Percentiles rank a stretch among this genome's conserved stretches.
Conservation (phyloP, 2,113 vertebrate species). For the Craseonycteris thonglongyai region DNA sequence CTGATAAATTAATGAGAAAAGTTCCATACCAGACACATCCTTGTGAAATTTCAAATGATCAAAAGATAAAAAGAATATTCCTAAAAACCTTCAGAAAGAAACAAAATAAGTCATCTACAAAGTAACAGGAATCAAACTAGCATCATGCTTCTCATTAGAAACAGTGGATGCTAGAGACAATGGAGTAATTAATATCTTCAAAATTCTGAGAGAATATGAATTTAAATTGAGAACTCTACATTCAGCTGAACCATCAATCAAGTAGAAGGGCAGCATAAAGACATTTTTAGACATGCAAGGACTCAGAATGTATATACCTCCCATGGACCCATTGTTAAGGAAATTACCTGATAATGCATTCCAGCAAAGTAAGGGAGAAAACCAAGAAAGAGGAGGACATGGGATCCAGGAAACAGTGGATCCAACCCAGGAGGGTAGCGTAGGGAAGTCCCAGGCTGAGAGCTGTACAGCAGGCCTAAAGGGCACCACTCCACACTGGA, state of each 20-base stretch:
- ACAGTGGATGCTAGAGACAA: neutral
- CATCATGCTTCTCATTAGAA: neutral
- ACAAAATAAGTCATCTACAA: constrained; percentile 15
- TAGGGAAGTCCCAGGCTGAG: constrained; percentile 51
- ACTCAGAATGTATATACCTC: neutral
- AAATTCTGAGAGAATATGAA: constrained; percentile 17
- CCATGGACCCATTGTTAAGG: neutral
- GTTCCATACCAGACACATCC: neutral
- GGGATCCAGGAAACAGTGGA: constrained; percentile 47
- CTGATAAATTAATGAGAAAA: neutral
- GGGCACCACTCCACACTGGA: constrained; percentile 27
- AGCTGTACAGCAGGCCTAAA: constrained; percentile 33
- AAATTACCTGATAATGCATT: constrained; percentile 50
- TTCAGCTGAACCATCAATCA: constrained; percentile 21
- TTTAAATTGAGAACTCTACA: constrained; percentile 33
- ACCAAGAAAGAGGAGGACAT: constrained; percentile 49
- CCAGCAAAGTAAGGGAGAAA: constrained; percentile 52
- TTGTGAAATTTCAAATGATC: constrained; percentile 15
- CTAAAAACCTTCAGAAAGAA: neutral
- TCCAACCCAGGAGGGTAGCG: constrained; percentile 20
- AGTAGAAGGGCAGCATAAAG: constrained; percentile 30
- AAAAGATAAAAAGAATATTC: neutral
- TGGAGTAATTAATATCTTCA: neutral
- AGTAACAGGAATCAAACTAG: neutral
- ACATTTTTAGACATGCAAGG: constrained; percentile 40